Evolutionary conservation across 92 coral and sea anemone species (phyloP), one percentile per base, ranked within the genome.

Genomic region (Metridium senile): DNA sequence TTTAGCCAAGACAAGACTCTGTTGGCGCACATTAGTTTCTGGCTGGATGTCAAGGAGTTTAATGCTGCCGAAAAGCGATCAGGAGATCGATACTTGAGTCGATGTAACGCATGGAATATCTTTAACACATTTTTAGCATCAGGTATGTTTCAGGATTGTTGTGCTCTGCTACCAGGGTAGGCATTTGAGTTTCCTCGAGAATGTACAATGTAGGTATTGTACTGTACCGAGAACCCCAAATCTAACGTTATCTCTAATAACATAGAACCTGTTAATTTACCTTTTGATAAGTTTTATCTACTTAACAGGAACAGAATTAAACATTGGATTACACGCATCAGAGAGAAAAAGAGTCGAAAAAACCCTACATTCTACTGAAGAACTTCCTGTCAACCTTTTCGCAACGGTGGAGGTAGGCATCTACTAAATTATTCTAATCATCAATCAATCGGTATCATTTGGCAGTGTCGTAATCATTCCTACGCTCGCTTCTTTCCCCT

Each of bases 101-200:
- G 94, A 23, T 88, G 97, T 62, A 90, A 68, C 58, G 97, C 95
- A 1, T 95, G 99, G 99, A 90, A 84, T 30, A 95, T 95, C 51
- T 93, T 95, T 76, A 95, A 95, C 76, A 84, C 75, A 34, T 95
- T 84, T 64, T 86, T 95, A 47, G 89, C 92, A 13, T 70, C 74
- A 45, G 95, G 95, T 90, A 58, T 72, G 87, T 66, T n/a, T n/a
- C n/a, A n/a, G n/a, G n/a, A n/a, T n/a, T n/a, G n/a, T n/a, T n/a
- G n/a, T n/a, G n/a, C n/a, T n/a, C n/a, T n/a, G n/a, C n/a, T n/a
- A n/a, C n/a, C n/a, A n/a, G n/a, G n/a, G n/a, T n/a, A n/a, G n/a
- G n/a, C n/a, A n/a, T n/a, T n/a, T n/a, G n/a, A n/a, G n/a, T n/a
- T n/a, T n/a, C n/a, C n/a, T n/a, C n/a, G n/a, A n/a, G n/a, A n/a